Conservation (phyloP, 1,140 invertebrate species). For the Zaprionus gabonicus region DNA sequence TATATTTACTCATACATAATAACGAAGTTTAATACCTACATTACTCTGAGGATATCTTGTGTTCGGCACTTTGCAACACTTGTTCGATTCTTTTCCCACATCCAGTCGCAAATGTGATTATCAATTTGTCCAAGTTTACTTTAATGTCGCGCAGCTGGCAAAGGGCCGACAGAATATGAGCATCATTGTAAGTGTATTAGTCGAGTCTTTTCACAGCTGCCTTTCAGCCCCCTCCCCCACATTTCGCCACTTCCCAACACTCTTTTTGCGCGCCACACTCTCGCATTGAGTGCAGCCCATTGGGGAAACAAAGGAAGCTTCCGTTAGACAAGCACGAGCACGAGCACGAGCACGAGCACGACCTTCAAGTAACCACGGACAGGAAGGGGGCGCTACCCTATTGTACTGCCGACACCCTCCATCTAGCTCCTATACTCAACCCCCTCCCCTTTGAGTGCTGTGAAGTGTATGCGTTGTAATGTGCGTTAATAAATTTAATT, state of each 20-base stretch:
- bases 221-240: not conserved
- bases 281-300: slow-evolving; percentile 6
- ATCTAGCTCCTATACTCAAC: not conserved
- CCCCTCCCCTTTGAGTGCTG: slow-evolving; percentile 44
- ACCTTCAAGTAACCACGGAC: slow-evolving; percentile 35
- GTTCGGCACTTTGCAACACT: not conserved
- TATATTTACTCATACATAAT: too few relatives aligned
- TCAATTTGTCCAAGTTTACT: slow-evolving; percentile 4
- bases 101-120: not conserved
- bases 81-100: not conserved
- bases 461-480: slow-evolving; percentile 74
- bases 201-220: not conserved
- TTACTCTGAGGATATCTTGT: too few relatives aligned
- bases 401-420: not conserved
- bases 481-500: slow-evolving; percentile 82
- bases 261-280: not conserved
- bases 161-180: not conserved
- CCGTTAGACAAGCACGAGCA: not conserved
- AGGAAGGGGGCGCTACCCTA: not conserved
- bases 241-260: slow-evolving; percentile 4
- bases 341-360: slow-evolving; percentile 12
- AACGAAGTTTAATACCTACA: too few relatives aligned
- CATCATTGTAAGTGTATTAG: not conserved
- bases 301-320: slow-evolving; percentile 3
- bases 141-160: not conserved